Evolutionary conservation across 2,888 invertebrate genomes (phyloP), one percentile per base, ranked within the genome.

Genomic region (Drosophila tripunctata): DNA sequence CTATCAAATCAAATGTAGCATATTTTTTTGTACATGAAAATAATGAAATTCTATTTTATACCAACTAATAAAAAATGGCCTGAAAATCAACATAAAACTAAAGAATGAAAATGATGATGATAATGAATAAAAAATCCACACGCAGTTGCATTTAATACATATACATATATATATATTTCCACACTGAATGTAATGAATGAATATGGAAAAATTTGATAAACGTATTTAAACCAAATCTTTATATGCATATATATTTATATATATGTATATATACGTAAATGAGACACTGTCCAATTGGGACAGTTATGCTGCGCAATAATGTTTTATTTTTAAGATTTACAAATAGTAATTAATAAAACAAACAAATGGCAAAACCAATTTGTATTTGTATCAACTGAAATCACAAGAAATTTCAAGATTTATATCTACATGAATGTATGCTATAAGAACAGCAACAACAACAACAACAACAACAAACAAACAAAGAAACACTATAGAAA

Each of bases 11-110:
- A 80, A 84, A 70, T 68, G 62, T 87, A 87, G 75, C 67, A 56
- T 81, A 78, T 81, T 87, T 72, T 74, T 79, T 79, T 85, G 79
- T 85, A 85, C 68, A 85, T 71, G 78, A 75, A 35, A 19, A 64
- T 33, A 12, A 54, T 61, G 21, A 48, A 52, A 60, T 73, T 48
- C 56, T 48, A 47, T 47, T 21, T 45, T 61, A 24, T 54, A 72
- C 60, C 50, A 72, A 72, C 64, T 66, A 63, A n/a, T n/a, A n/a
- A n/a, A n/a, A 61, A 76, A 72, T 47, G 56, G 67, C 73, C 76
- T 78, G 67, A 69, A 69, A 60, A 60, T 61, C 71, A 62, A 60
- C 54, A 52, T 43, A 8, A 27, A 27, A 27, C 10, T 27, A 6
- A 27, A 6, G 3, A 27, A 68, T 15, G 12, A 27, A 7, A 3